Evolutionary conservation across 2,797 vertebrate species (phyloP).

Genomic region (Taeniopygia guttata): DNA sequence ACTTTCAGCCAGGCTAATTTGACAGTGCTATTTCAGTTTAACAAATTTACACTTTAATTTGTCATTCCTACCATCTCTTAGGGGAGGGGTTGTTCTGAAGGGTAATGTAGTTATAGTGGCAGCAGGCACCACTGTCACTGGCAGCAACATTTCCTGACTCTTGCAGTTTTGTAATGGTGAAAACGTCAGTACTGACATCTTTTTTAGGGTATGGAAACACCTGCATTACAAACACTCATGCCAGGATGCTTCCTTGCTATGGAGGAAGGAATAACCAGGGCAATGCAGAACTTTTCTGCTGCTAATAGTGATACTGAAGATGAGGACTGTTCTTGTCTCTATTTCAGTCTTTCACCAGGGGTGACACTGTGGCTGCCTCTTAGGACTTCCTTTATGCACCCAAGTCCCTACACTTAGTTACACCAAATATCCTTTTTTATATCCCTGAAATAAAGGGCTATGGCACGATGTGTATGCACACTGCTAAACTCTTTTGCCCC

Average conservation of each 20-base stretch:
- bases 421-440: not conserved
- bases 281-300: not conserved
- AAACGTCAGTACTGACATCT: not conserved
- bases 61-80: not conserved
- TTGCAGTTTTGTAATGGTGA: not conserved
- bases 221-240: not conserved
- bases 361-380: not conserved
- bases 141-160: not conserved
- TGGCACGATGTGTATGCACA: not conserved
- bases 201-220: not conserved
- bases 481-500: not conserved
- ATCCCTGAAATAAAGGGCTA: not conserved
- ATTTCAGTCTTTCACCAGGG: not conserved
- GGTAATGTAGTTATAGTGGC: not conserved
- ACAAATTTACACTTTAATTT: slow-evolving; percentile 47
- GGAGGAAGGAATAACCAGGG: not conserved
- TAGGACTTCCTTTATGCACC: not conserved
- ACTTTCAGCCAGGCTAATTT: not conserved
- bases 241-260: not conserved
- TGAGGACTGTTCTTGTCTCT: not conserved
- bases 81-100: not conserved
- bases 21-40: slow-evolving; percentile 34
- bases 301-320: not conserved
- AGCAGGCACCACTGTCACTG: not conserved
- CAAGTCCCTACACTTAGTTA: not conserved